Evolutionary conservation across 2,113 vertebrate genomes (phyloP).

Genomic region (Pterocles orientalis): DNA sequence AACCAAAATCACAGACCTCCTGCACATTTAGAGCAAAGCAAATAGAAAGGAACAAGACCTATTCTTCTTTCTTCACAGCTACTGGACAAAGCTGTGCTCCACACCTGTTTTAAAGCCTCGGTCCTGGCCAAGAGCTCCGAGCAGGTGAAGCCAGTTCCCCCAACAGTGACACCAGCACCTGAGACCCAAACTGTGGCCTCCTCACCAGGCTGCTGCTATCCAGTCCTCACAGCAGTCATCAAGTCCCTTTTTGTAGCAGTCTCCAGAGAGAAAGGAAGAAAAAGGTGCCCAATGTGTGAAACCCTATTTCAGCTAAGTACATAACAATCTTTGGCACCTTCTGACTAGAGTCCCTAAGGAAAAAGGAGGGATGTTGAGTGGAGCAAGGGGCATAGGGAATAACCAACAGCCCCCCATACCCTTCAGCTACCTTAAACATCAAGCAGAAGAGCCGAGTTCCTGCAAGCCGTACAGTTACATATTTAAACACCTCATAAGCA

Average conservation of each 20-base stretch:
- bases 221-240: background rate
- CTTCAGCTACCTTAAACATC: background rate
- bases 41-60: background rate
- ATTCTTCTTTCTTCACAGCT: background rate
- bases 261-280: background rate
- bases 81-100: background rate
- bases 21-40: background rate
- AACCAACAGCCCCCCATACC: background rate
- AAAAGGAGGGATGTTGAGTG: background rate
- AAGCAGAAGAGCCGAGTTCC: background rate
- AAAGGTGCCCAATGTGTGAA: background rate
- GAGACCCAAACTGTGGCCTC: background rate
- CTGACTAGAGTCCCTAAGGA: background rate
- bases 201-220: background rate
- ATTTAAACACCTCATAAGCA: background rate
- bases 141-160: background rate
- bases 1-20: background rate
- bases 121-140: background rate
- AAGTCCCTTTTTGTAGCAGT: background rate
- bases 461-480: background rate
- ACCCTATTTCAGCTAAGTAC: background rate
- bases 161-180: background rate
- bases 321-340: background rate
- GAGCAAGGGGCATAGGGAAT: background rate
- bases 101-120: accelerated